A percentile compares a stretch with the other conserved stretches of the same genome.
These are phyloP conservation scores for Rhinella marina DNA, from an alignment of 2,797 vertebrate species.

Conservation along the genomic window DNA sequence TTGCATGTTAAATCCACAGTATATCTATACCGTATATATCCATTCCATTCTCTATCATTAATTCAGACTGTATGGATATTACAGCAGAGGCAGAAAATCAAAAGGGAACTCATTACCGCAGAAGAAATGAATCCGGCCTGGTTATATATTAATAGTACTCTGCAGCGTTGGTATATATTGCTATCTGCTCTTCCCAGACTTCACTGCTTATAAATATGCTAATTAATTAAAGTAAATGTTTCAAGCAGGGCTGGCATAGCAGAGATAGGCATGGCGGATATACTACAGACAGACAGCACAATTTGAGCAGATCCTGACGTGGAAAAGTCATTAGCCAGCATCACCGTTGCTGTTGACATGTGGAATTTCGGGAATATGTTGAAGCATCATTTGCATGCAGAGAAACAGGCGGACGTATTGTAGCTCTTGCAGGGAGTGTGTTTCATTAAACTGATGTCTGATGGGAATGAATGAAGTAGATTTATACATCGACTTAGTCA, in stretches of 20 bases:
- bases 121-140: conserved; percentile 39
- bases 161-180: conserved; percentile 36
- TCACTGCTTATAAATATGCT: conserved; percentile 59
- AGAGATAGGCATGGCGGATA: conserved; percentile 35
- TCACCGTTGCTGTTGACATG: conserved; percentile 10
- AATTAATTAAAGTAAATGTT: conserved; percentile 61
- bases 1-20: no score
- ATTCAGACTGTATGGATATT: conserved; percentile 20
- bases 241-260: conserved; percentile 44
- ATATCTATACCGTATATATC: no score
- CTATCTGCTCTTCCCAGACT: conserved; percentile 58
- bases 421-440: neutral
- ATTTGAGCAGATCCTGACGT: conserved; percentile 44
- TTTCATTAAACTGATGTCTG: conserved; percentile 39
- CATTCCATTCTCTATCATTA: neutral
- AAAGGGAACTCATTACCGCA: conserved; percentile 53
- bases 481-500: conserved; percentile 25
- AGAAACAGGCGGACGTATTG: neutral
- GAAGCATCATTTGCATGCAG: conserved; percentile 52
- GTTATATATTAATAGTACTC: conserved; percentile 59
- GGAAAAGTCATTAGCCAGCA: conserved; percentile 55
- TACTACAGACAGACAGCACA: conserved; percentile 21
- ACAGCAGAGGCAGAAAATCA: conserved; percentile 48
- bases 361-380: neutral
- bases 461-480: conserved; percentile 12